A percentile compares a stretch with the other conserved stretches of the same genome.
Conservation (phyloP, 1,140 invertebrate genomes). For the Homalodisca vitripennis region DNA sequence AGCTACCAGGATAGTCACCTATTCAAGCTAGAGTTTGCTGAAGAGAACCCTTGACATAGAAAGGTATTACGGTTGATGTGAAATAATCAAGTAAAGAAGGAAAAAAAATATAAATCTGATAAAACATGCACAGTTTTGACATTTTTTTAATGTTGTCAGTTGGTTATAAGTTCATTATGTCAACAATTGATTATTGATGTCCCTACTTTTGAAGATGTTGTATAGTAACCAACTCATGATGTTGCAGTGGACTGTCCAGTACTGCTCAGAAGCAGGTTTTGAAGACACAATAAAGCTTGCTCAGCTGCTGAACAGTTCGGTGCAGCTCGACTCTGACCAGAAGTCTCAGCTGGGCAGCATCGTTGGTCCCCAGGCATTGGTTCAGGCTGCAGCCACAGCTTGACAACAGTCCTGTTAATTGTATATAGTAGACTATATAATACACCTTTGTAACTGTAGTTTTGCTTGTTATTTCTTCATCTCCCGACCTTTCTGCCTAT, state of each 20-base stretch:
- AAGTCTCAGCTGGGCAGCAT: constrained; percentile 51
- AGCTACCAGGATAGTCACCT: no score
- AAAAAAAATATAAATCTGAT: background rate
- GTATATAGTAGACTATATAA: background rate
- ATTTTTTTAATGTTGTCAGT: background rate
- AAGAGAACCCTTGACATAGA: no score
- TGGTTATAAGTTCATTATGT: background rate
- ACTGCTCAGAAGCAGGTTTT: constrained; percentile 52
- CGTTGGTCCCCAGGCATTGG: constrained; percentile 46
- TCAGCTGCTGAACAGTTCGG: constrained; percentile 46
- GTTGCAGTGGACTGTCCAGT: constrained; percentile 53
- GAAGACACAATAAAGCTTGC: constrained; percentile 49
- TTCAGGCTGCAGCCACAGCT: constrained; percentile 4
- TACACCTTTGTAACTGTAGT: background rate
- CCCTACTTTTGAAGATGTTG: background rate
- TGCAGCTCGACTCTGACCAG: constrained; percentile 52
- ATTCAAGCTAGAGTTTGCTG: no score
- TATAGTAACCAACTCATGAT: background rate
- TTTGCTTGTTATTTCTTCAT: background rate
- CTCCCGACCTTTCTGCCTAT: background rate
- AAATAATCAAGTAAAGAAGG: no score
- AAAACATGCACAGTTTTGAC: background rate
- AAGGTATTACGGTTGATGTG: no score
- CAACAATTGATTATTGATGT: background rate
- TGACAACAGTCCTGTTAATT: background rate